Percentiles rank a stretch among this genome's conserved stretches.
Evolutionary conservation across 2,888 invertebrate genomes (phyloP).

Genomic region (Empis stercorea): DNA sequence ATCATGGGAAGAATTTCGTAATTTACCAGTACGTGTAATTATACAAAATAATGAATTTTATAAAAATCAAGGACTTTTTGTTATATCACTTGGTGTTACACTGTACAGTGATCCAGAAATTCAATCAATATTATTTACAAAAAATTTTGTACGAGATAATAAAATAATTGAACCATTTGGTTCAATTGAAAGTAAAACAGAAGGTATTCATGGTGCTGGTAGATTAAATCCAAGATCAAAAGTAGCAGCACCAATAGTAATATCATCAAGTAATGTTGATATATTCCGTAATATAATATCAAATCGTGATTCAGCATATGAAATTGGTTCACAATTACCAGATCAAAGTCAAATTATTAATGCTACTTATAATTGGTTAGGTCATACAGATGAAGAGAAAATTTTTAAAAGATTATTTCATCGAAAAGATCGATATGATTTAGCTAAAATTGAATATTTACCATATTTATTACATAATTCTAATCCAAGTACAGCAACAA

Average conservation of each 20-base stretch:
- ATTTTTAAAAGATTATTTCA: slow-evolving; percentile 67
- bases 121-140: slow-evolving; percentile 71
- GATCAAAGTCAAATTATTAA: slow-evolving; percentile 91
- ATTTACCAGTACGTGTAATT: slow-evolving; percentile 53
- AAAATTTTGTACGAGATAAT: slow-evolving; percentile 80
- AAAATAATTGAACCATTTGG: slow-evolving; percentile 75
- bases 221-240: slow-evolving; percentile 79
- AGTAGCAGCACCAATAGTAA: slow-evolving; percentile 84
- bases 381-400: slow-evolving; percentile 56
- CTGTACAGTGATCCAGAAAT: slow-evolving; percentile 71
- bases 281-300: slow-evolving; percentile 83
- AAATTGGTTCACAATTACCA: slow-evolving; percentile 88
- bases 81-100: slow-evolving; percentile 74
- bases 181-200: slow-evolving; percentile 35
- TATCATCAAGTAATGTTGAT: slow-evolving; percentile 81
- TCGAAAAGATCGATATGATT: slow-evolving; percentile 83
- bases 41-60: slow-evolving; percentile 83
- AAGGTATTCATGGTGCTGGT: slow-evolving; percentile 38
- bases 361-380: slow-evolving; percentile 90
- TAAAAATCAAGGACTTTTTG: slow-evolving; percentile 78
- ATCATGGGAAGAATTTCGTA: slow-evolving; percentile 64
- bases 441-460: slow-evolving; percentile 82
- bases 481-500: slow-evolving; percentile 75
- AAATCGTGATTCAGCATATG: slow-evolving; percentile 82
- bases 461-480: slow-evolving; percentile 84